A percentile compares a stretch with the other conserved stretches of the same genome.
Evolutionary conservation across 2,113 vertebrate genomes (phyloP).

Genomic region (Leptosomus discolor): DNA sequence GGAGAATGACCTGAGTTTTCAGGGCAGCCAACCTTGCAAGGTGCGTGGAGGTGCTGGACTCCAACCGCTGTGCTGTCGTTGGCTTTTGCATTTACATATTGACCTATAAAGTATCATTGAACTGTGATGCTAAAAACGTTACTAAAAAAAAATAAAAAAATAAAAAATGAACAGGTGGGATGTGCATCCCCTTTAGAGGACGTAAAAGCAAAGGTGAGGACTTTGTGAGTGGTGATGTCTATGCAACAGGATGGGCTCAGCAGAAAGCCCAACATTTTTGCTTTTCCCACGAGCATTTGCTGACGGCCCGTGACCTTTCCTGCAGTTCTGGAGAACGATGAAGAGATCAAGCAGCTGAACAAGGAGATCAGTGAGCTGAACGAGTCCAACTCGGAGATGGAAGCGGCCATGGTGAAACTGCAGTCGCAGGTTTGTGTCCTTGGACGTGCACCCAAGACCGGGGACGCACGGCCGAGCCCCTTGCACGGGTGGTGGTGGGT

Average conservation of each 20-base stretch:
- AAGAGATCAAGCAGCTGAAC: constrained; percentile 97
- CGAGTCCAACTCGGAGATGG: constrained; percentile 97
- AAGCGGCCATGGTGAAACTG: constrained; percentile 94
- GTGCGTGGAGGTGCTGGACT: neutral
- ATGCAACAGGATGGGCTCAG: neutral
- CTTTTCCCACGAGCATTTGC: neutral
- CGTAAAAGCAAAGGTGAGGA: neutral
- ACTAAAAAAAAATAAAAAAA: neutral
- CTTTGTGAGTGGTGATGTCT: neutral
- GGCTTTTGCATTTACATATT: neutral
- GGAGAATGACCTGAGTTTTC: neutral
- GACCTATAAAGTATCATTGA: neutral
- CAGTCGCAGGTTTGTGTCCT: constrained; percentile 89
- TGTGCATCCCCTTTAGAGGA: neutral
- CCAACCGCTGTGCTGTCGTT: neutral
- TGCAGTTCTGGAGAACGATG: constrained; percentile 93
- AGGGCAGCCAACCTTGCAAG: neutral
- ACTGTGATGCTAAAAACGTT: neutral
- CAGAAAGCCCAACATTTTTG: neutral
- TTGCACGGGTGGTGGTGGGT: neutral
- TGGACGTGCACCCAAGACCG: fast-evolving
- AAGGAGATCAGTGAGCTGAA: constrained; percentile 96
- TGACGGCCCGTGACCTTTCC: neutral
- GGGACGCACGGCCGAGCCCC: neutral
- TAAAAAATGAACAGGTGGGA: neutral